Evolutionary conservation across 2,113 vertebrate species (phyloP).

Genomic region (Neolamprologus longior): DNA sequence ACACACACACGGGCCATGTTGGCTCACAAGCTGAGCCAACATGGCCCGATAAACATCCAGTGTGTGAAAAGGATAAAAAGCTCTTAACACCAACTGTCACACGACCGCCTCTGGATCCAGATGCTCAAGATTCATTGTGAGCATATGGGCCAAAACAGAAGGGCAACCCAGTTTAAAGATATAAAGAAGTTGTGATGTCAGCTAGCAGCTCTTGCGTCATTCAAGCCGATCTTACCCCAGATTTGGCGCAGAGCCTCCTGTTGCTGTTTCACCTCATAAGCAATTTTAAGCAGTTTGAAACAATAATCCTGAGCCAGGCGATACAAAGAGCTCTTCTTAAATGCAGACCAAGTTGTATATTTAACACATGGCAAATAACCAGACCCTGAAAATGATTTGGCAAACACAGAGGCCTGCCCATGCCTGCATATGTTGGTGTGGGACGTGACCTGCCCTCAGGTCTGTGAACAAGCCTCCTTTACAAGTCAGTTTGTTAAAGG

Average conservation of each 20-base stretch:
- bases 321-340: background rate
- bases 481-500: conserved; percentile 56
- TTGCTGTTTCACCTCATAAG: background rate
- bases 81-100: conserved; percentile 1
- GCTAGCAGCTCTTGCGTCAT: background rate
- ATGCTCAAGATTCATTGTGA: background rate
- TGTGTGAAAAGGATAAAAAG: conserved; percentile 17
- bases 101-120: background rate
- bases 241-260: background rate
- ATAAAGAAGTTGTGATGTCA: conserved; percentile 20
- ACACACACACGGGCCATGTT: background rate
- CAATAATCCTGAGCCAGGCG: background rate
- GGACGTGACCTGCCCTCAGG: conserved; percentile 1
- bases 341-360: background rate
- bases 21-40: background rate
- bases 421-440: conserved; percentile 30
- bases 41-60: conserved; percentile 11
- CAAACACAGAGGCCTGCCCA: conserved; percentile 13
- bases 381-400: background rate
- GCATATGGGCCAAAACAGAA: background rate
- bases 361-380: background rate
- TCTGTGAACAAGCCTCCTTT: conserved; percentile 37
- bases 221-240: background rate
- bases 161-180: conserved; percentile 6
- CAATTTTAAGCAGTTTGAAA: background rate